Percentiles rank a stretch among this genome's conserved stretches.
Evolutionary conservation across 2,888 invertebrate genomes (phyloP).

Genomic region (Himalopsyche japonica): DNA sequence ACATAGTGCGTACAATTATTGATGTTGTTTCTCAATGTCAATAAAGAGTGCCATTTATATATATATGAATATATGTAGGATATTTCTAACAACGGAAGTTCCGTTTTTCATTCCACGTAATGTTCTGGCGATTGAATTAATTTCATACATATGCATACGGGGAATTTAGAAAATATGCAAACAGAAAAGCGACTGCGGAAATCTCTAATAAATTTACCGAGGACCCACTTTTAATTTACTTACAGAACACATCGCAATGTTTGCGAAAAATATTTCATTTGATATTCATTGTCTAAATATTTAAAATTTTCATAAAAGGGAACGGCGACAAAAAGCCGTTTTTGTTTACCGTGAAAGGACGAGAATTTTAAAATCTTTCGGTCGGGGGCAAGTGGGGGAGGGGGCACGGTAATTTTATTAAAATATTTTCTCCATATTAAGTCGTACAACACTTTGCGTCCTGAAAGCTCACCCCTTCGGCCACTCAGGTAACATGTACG

Average conservation of each 20-base stretch:
- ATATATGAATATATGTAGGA: too few relatives aligned
- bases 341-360: neutral
- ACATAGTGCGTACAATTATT: too few relatives aligned
- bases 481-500: constrained; percentile 18
- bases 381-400: neutral
- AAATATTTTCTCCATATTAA: constrained; percentile 41
- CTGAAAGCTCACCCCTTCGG: neutral
- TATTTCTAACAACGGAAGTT: neutral
- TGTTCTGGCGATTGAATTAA: neutral
- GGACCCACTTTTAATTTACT: neutral
- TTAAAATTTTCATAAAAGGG: constrained; percentile 31
- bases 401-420: constrained; percentile 38
- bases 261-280: constrained; percentile 18
- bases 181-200: neutral
- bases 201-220: neutral
- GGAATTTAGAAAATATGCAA: neutral
- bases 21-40: too few relatives aligned
- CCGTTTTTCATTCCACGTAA: neutral
- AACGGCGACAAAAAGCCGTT: neutral
- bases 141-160: neutral
- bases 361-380: constrained; percentile 29
- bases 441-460: constrained; percentile 6
- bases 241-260: neutral
- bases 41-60: too few relatives aligned
- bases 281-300: constrained; percentile 34